Evolutionary conservation across 2,888 invertebrate species (phyloP).

Genomic region (Andricus quercusramuli): DNA sequence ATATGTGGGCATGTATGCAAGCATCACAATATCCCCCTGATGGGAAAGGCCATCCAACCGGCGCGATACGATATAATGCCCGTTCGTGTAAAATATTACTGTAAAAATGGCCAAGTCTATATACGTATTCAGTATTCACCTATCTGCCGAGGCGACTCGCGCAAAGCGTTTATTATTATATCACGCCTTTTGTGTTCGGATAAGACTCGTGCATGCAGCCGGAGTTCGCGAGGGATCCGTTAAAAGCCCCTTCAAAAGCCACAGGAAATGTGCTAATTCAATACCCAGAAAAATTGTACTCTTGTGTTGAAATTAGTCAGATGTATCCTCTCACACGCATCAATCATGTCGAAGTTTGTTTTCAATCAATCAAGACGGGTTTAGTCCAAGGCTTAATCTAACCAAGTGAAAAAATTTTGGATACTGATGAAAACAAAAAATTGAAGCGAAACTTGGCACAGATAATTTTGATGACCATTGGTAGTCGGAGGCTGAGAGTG

Average conservation of each 20-base stretch:
- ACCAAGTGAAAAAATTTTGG: background rate
- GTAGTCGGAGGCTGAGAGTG: background rate
- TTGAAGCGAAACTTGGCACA: no score
- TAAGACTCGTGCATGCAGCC: slow-evolving; percentile 44
- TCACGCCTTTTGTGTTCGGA: slow-evolving; percentile 55
- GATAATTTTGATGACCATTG: no score
- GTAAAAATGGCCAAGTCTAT: slow-evolving; percentile 67
- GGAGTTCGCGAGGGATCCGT: slow-evolving; percentile 30
- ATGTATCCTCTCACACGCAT: background rate
- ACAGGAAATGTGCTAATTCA: slow-evolving; percentile 31
- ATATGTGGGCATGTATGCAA: slow-evolving; percentile 65
- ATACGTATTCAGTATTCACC: slow-evolving; percentile 48
- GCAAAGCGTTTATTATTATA: slow-evolving; percentile 54
- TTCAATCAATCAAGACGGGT: background rate
- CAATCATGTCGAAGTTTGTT: background rate
- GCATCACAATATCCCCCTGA: slow-evolving; percentile 72
- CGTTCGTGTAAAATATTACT: slow-evolving; percentile 72
- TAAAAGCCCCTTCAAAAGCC: slow-evolving; percentile 29
- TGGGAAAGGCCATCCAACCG: slow-evolving; percentile 75
- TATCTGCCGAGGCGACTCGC: slow-evolving; percentile 48
- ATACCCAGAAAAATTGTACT: slow-evolving; percentile 1
- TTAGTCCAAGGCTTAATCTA: background rate
- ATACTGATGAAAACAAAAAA: background rate
- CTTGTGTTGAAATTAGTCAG: background rate
- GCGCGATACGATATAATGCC: slow-evolving; percentile 70